phyloP scores from a whole-genome alignment of 2,888 invertebrate genomes.

The Machimus rusticus region DNA sequence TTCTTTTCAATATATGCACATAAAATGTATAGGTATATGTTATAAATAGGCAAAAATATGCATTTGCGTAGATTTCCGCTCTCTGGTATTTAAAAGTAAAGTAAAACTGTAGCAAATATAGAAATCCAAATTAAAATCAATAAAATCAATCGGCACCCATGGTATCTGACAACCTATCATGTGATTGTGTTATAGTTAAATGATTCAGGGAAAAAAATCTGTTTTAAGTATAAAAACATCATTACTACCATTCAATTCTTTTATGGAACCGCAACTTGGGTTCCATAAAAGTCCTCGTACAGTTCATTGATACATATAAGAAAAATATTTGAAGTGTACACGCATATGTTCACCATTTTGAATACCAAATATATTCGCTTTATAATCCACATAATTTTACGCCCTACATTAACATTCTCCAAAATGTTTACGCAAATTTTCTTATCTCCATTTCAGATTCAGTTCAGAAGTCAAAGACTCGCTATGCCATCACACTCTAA shows the following conservation, averaged over 20 bases:
- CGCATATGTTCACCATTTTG: not conserved
- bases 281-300: not conserved
- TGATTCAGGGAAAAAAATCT: too few relatives aligned
- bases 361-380: not conserved
- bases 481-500: not conserved
- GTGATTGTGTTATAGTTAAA: too few relatives aligned
- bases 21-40: too few relatives aligned
- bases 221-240: too few relatives aligned
- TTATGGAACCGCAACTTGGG: not conserved
- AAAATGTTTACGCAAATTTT: not conserved
- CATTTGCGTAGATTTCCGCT: too few relatives aligned
- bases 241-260: not conserved
- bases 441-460: not conserved
- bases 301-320: not conserved
- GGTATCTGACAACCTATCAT: too few relatives aligned
- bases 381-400: not conserved
- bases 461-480: not conserved
- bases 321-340: not conserved
- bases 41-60: too few relatives aligned
- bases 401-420: not conserved
- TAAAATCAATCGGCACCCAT: too few relatives aligned
- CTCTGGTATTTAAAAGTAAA: too few relatives aligned
- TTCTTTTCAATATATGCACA: too few relatives aligned
- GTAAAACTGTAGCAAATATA: too few relatives aligned
- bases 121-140: too few relatives aligned